Base-by-base conservation (phyloP, 2,113 vertebrate genomes). In the Calypte anna region DNA sequence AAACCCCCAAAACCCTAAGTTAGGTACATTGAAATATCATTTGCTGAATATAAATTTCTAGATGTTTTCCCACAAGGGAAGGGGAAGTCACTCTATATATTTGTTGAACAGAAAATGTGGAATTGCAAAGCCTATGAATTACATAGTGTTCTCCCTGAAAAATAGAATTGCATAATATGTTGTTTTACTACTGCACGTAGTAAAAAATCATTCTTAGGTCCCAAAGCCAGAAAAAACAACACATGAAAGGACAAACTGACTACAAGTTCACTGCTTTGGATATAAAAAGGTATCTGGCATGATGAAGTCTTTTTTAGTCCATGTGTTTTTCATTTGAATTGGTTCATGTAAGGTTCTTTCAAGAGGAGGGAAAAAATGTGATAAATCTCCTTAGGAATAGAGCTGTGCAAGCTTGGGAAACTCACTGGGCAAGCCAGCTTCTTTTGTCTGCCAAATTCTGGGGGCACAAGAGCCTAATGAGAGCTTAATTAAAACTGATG, bases 321-420 rank as follows among this genome's bases (percentile, higher is more conserved):
- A 97, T 97, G 97, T 97, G 97, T 97, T 98, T 97, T 96, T 97
- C 96, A 98, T 97, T 97, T 97, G 90, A 96, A 93, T 94, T 97
- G 96, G 97, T 97, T 98, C 96, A 97, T 96, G 93, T 97, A 96
- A 98, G 97, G 97, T 97, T 97, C 95, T 97, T 94, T 97, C 91
- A 96, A 96, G 96, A 94, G 55, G 59, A 96, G 90, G 93, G 74
- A 97, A 97, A 97, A 96, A 96, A 92, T 30, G 81, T 0, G 82
- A 97, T 96, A 97, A 97, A 97, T 97, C 96, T 96, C 82, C 93
- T 93, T 89, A 96, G 84, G 96, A 96, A 96, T 91, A 90, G 82
- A 93, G 88, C 93, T 4, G 40, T 89, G 83, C 82, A 80, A 91
- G 96, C 94, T 94, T 95, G 96, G 95, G 97, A 96, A 97, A 96